Evolutionary conservation across 2,888 invertebrate species (phyloP), one percentile per base, ranked within the genome.

Genomic region (Criorhina ranunculi): DNA sequence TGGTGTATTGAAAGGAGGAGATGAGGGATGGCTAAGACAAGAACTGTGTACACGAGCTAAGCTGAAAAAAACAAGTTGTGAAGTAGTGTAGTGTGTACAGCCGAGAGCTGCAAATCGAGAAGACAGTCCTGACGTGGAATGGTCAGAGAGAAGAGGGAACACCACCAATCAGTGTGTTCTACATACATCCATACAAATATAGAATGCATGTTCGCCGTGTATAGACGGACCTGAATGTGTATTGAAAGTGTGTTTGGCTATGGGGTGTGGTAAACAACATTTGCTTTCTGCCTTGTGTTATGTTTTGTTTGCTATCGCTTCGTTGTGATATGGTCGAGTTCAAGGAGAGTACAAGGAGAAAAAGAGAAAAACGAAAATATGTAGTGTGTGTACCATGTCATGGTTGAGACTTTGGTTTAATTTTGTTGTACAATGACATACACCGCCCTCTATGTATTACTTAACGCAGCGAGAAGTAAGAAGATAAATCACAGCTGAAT

Each of bases 191-290:
- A n/a, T 53, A 9, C 49, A n/a, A 49, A 37, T 55, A 9, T 17
- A 44, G 12, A 11, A 59, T 57, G 2, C 9, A 55, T 69, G 35
- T 37, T 46, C 24, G 24, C 24, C 31, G 5, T 72, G 37, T 42
- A 15, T 60, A 55, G 19, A 72, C 42, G n/a, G 49, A 33, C 49
- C n/a, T 67, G 67, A 12, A 64, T 55, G 33, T 24, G 57, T 24
- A 24, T 55, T 42, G 64, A 55, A 66, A 75, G 33, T 59, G 53
- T 53, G 67, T 55, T 70, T 46, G 69, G 24, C 19, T 44, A 46
- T 78, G 59, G 62, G 59, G 64, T 59, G 59, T 53, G 72, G 79
- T 79, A 73, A 72, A 59, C 59, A 79, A 53, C 59, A 59, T 59
- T 72, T 66, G 59, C 66, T 79, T 72, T 72, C 66, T 42, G 64